Percentiles rank a stretch among this genome's conserved stretches.
These are phyloP conservation scores for Herminia tarsipennalis DNA, from an alignment of 2,888 invertebrate genomes.

Conservation along the genomic window DNA sequence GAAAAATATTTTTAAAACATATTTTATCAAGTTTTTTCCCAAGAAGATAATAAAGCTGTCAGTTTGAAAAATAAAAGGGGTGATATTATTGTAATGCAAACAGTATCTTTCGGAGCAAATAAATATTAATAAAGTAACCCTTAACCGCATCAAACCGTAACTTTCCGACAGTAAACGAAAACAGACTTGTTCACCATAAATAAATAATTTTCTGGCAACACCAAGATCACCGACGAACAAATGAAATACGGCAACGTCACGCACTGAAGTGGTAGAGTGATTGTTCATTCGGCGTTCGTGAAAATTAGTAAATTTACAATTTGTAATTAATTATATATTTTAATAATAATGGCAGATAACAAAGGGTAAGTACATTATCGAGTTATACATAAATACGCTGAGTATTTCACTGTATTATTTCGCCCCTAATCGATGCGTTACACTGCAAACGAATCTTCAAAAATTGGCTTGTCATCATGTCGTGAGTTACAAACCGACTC, in stretches of 20 bases:
- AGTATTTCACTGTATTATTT: constrained; percentile 10
- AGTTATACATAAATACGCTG: constrained; percentile 19
- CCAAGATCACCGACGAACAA: constrained; percentile 70
- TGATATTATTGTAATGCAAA: too few species aligned
- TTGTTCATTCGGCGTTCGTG: constrained; percentile 72
- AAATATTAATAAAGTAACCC: too few species aligned
- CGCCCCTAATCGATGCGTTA: constrained; percentile 35
- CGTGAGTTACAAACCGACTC: constrained; percentile 57
- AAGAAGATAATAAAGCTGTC: too few species aligned
- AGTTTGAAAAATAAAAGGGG: too few species aligned
- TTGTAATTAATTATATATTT: constrained; percentile 62
- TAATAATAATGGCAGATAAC: constrained; percentile 83
- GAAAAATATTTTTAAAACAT: too few species aligned
- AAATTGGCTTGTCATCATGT: constrained; percentile 86
- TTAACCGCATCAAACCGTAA: constrained; percentile 21
- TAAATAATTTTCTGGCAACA: constrained; percentile 57
- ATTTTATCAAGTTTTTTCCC: too few species aligned
- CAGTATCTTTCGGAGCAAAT: too few species aligned
- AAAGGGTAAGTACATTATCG: constrained; percentile 74
- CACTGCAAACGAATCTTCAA: constrained; percentile 61
- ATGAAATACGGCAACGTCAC: constrained; percentile 87
- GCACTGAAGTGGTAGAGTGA: constrained; percentile 69
- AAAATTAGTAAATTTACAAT: constrained; percentile 66
- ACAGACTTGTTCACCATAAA: constrained; percentile 45
- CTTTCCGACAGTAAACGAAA: constrained; percentile 26